Conservation (phyloP, 2,113 vertebrate species). For the Sporophila hypoxantha region DNA sequence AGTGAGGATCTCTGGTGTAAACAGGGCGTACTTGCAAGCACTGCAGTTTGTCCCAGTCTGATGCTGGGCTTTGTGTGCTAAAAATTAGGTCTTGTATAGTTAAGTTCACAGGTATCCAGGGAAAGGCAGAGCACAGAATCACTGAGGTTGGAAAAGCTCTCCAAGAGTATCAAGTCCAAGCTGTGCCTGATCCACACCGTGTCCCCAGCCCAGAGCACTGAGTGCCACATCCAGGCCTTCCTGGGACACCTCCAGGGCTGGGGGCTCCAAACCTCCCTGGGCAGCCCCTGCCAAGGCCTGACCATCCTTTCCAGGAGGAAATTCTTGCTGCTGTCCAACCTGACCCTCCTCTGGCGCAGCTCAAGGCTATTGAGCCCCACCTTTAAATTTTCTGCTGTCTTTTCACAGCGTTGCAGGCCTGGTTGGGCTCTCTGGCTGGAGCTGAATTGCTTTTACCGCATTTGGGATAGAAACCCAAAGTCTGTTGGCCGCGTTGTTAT, state of each 20-base stretch:
- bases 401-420: rapidly evolving
- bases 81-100: neutral
- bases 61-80: neutral
- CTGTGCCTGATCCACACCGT: rapidly evolving
- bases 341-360: rapidly evolving
- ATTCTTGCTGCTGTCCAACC: neutral
- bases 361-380: neutral
- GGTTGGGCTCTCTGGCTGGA: neutral
- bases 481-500: rapidly evolving
- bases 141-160: neutral
- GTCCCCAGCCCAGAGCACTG: neutral
- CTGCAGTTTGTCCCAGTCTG: neutral
- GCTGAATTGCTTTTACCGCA: rapidly evolving
- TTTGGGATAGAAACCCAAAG: neutral
- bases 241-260: neutral
- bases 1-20: neutral
- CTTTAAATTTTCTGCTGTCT: neutral
- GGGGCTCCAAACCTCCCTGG: neutral
- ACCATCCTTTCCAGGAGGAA: neutral
- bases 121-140: neutral
- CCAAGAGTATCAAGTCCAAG: neutral
- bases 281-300: neutral
- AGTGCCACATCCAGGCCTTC: neutral
- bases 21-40: neutral
- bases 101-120: neutral